Conservation (phyloP, 2,888 invertebrate genomes). For the Nephrotoma appendiculata region DNA sequence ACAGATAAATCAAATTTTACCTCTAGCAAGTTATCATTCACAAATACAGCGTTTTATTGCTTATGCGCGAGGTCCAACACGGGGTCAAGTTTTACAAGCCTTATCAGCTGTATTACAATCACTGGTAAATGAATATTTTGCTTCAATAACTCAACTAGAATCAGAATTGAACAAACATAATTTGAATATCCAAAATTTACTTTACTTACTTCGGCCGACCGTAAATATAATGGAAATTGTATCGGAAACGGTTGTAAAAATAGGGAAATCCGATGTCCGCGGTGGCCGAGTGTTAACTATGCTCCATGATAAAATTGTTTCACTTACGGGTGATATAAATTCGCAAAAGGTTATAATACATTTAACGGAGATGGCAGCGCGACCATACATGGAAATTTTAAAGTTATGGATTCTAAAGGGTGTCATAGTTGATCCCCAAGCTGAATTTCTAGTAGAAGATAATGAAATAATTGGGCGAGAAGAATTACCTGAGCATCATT, state of each 20-base stretch:
- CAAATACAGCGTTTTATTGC: slow-evolving; percentile 75
- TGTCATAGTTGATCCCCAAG: slow-evolving; percentile 81
- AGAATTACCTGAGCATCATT: slow-evolving; percentile 67
- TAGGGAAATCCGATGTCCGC: slow-evolving; percentile 58
- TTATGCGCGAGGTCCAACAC: slow-evolving; percentile 29
- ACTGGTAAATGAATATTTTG: slow-evolving; percentile 69
- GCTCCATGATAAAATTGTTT: slow-evolving; percentile 66
- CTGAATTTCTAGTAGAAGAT: slow-evolving; percentile 82
- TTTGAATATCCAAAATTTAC: slow-evolving; percentile 72
- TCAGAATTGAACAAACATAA: slow-evolving; percentile 55
- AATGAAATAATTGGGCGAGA: slow-evolving; percentile 71
- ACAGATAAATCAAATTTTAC: slow-evolving; percentile 45
- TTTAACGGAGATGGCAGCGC: slow-evolving; percentile 70
- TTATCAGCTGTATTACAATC: slow-evolving; percentile 68
- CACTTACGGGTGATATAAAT: slow-evolving; percentile 56
- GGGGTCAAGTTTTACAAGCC: slow-evolving; percentile 83
- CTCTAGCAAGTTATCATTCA: slow-evolving; percentile 77
- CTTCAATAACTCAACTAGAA: slow-evolving; percentile 72
- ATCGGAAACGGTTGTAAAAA: slow-evolving; percentile 59
- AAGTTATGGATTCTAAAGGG: slow-evolving; percentile 94
- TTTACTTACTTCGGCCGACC: slow-evolving; percentile 81
- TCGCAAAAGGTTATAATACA: slow-evolving; percentile 66
- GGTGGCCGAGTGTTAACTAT: slow-evolving; percentile 76
- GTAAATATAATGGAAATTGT: slow-evolving; percentile 72
- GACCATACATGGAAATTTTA: slow-evolving; percentile 82